Conservation (phyloP, 2,113 vertebrate species). For the Aphelocoma coerulescens region DNA sequence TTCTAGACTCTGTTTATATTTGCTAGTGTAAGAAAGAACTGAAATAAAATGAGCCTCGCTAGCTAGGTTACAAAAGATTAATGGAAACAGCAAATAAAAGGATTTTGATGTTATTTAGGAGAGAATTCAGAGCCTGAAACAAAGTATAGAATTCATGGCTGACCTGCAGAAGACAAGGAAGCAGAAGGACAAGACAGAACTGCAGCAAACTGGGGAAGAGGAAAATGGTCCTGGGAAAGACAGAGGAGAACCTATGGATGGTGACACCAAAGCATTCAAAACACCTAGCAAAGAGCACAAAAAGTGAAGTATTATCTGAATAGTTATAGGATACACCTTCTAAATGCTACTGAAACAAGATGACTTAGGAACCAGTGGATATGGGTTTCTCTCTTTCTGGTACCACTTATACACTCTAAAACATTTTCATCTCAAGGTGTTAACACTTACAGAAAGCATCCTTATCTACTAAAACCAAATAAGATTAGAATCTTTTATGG, state of each 20-base stretch:
- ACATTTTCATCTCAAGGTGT: not conserved
- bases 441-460: not conserved
- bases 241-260: conserved; percentile 67
- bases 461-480: not conserved
- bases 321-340: not conserved
- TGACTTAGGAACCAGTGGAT: not conserved
- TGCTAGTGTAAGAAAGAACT: not conserved
- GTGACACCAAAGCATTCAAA: conserved; percentile 77
- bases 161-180: conserved; percentile 84
- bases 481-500: not conserved
- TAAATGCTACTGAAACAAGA: not conserved
- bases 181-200: conserved; percentile 72
- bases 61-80: not conserved
- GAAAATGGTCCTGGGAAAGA: conserved; percentile 68
- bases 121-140: conserved; percentile 91
- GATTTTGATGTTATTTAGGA: conserved; percentile 74
- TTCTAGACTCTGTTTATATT: not conserved
- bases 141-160: conserved; percentile 96
- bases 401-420: not conserved
- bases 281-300: conserved; percentile 76
- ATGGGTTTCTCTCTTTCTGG: not conserved
- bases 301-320: conserved; percentile 61
- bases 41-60: not conserved
- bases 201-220: conserved; percentile 67
- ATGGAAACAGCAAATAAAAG: not conserved